These are phyloP conservation scores for Phyllostomus hastatus DNA, from an alignment of 2,113 vertebrate genomes.

Conservation along the genomic window DNA sequence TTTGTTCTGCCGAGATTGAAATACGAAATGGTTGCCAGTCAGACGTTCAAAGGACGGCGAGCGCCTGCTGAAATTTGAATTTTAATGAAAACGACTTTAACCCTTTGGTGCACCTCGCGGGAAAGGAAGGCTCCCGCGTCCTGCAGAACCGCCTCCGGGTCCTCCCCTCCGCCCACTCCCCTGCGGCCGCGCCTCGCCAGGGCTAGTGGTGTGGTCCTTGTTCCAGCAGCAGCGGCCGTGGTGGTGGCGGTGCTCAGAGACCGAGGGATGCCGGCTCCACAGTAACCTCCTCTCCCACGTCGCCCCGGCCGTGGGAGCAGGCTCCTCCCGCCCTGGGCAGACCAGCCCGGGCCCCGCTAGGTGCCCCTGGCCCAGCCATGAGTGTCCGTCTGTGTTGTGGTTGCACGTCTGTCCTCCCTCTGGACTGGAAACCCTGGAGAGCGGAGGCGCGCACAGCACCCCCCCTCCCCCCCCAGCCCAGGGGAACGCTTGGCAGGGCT, in stretches of 20 bases:
- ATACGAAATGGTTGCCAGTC: slow-evolving; percentile 88
- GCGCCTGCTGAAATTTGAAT: slow-evolving; percentile 80
- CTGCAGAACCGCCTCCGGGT: background rate
- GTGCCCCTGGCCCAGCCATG: background rate
- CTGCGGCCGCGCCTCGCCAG: background rate
- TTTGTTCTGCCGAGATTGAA: slow-evolving; percentile 88
- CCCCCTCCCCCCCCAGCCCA: background rate
- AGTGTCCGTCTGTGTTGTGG: rapidly evolving
- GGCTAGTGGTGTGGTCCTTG: rapidly evolving
- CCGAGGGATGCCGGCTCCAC: background rate
- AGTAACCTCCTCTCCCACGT: rapidly evolving
- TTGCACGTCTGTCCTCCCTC: background rate
- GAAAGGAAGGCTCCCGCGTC: background rate
- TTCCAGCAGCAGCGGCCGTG: background rate
- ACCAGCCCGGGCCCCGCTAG: rapidly evolving
- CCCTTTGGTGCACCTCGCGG: slow-evolving; percentile 70
- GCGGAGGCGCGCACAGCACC: rapidly evolving
- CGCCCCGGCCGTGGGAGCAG: rapidly evolving
- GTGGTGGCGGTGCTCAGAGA: background rate
- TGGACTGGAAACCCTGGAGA: rapidly evolving
- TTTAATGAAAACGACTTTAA: slow-evolving; percentile 85
- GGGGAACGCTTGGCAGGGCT: rapidly evolving
- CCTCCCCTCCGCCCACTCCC: rapidly evolving
- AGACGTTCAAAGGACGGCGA: slow-evolving; percentile 78
- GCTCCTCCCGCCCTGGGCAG: rapidly evolving